phyloP scores from a whole-genome alignment of 2,797 vertebrate genomes.

The Nannoperca australis region DNA sequence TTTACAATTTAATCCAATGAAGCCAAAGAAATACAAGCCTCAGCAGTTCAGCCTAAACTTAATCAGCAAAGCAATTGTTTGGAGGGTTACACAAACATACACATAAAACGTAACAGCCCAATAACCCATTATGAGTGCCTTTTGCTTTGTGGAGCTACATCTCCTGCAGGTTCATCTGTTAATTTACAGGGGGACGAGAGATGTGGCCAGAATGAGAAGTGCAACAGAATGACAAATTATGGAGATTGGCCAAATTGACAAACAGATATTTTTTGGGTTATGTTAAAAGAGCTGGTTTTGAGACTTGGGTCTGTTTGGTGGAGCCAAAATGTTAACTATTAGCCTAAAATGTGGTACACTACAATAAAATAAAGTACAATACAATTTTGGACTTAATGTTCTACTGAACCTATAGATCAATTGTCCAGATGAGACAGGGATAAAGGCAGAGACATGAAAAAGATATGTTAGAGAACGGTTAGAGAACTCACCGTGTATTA shows the following conservation, averaged over 20 bases:
- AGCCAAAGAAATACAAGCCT: not conserved
- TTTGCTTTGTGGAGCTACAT: not conserved
- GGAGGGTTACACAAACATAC: not conserved
- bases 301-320: not conserved
- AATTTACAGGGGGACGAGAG: not conserved
- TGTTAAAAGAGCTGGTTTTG: not conserved
- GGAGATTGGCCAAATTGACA: not conserved
- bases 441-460: not conserved
- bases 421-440: not conserved
- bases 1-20: not conserved
- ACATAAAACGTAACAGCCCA: conserved; percentile 1
- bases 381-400: no score
- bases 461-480: not conserved
- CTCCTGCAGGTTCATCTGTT: not conserved
- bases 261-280: not conserved
- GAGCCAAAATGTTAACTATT: no score
- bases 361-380: not conserved
- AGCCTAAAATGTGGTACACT: not conserved
- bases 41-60: conserved; percentile 4
- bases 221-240: not conserved
- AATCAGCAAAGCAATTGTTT: conserved; percentile 22
- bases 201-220: not conserved
- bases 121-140: conserved; percentile 2
- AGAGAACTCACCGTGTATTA: not conserved
- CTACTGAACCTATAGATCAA: not conserved